Conservation (phyloP, 37 sponge, comb jelly and placozoan species). For the Aplysina aerophoba region DNA sequence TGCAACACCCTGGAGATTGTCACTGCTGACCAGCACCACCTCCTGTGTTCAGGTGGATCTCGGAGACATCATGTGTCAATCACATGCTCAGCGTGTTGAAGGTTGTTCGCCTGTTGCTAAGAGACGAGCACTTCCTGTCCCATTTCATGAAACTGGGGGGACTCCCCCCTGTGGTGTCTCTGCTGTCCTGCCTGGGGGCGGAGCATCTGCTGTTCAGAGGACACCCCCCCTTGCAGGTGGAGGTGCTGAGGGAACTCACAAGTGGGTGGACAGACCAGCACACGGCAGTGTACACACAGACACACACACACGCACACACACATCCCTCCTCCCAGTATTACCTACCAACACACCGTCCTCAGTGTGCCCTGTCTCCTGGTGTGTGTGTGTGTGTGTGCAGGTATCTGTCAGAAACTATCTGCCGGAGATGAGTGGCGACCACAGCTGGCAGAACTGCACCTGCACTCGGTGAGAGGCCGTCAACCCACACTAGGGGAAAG, state of each 20-base stretch:
- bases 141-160: neutral
- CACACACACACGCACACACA: no score
- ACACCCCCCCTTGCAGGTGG: neutral
- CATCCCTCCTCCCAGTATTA: no score
- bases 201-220: neutral
- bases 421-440: slow-evolving; percentile 1
- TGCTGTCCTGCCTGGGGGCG: neutral
- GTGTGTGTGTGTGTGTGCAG: no score
- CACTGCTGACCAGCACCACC: neutral
- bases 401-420: slow-evolving; percentile 8
- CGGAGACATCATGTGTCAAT: neutral
- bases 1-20: neutral
- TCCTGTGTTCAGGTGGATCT: slow-evolving; percentile 5
- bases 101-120: neutral
- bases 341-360: no score
- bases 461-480: no score
- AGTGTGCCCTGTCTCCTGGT: no score
- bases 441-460: neutral
- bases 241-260: neutral
- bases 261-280: neutral
- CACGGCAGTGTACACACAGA: no score
- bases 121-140: neutral
- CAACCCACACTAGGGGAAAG: neutral
- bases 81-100: slow-evolving; percentile 16
- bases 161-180: neutral